phyloP scores from a whole-genome alignment of 2,797 vertebrate species.

The Bovichtus diacanthus region DNA sequence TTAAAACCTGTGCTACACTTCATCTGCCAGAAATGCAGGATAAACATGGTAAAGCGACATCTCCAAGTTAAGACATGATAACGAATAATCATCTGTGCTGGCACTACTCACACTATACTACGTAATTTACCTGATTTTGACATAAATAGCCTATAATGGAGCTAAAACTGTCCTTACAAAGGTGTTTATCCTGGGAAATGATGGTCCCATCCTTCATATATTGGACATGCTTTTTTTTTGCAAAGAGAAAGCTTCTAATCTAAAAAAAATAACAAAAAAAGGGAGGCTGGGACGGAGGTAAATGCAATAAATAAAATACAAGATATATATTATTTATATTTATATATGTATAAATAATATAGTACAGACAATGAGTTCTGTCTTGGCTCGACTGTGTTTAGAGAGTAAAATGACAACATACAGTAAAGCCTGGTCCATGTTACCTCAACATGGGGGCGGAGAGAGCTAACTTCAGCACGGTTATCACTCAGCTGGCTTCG shows the following conservation, averaged over 20 bases:
- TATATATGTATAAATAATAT: constrained; percentile 82
- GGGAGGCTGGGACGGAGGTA: constrained; percentile 22
- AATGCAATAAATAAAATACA: constrained; percentile 83
- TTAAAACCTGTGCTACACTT: constrained; percentile 74
- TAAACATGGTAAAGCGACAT: constrained; percentile 79
- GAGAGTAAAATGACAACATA: constrained; percentile 33
- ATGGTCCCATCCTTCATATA: constrained; percentile 52
- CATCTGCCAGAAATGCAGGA: constrained; percentile 77
- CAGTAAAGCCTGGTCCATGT: constrained; percentile 27
- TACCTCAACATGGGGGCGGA: constrained; percentile 7
- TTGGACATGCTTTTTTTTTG: constrained; percentile 35
- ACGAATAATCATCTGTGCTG: constrained; percentile 82
- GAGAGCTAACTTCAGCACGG: constrained; percentile 14
- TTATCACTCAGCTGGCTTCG: constrained; percentile 14
- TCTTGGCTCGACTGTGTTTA: constrained; percentile 59
- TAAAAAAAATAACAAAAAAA: constrained; percentile 51
- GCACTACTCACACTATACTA: constrained; percentile 72
- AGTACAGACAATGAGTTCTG: constrained; percentile 64
- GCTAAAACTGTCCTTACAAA: constrained; percentile 69
- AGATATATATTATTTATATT: constrained; percentile 78
- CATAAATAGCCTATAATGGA: constrained; percentile 78
- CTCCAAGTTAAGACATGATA: constrained; percentile 76
- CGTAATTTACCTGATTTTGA: constrained; percentile 77
- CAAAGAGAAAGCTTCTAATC: constrained; percentile 43
- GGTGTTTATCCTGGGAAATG: constrained; percentile 76